Evolutionary conservation across 1,140 invertebrate species (phyloP).

Genomic region (Apis dorsata): DNA sequence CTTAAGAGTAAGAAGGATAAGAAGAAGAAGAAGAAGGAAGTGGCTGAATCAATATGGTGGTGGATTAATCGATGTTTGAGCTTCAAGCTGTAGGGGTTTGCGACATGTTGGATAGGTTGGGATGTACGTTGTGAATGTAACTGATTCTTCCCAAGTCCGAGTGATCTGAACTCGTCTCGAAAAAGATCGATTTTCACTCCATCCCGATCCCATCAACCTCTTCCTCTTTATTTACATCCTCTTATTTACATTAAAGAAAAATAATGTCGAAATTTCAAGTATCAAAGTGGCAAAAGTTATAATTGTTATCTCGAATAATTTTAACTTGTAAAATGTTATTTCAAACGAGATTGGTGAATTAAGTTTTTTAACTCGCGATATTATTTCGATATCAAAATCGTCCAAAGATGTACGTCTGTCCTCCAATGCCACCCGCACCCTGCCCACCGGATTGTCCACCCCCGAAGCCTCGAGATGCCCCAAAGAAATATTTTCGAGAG

Average conservation of each 20-base stretch:
- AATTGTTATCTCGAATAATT: no score
- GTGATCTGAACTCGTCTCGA: neutral
- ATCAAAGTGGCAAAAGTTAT: no score
- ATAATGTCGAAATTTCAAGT: conserved; percentile 15
- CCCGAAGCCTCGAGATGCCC: neutral
- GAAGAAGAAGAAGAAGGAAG: neutral
- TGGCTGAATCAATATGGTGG: neutral
- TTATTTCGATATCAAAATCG: neutral
- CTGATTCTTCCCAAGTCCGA: neutral
- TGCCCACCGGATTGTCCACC: conserved; percentile 17
- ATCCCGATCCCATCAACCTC: neutral
- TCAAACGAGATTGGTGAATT: no score
- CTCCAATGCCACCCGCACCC: conserved; percentile 42
- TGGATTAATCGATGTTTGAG: neutral
- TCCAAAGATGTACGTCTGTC: conserved; percentile 44
- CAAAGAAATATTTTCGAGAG: conserved; percentile 70
- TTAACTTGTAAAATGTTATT: no score
- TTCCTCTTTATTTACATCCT: no score
- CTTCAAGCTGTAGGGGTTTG: neutral
- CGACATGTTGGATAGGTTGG: conserved; percentile 25
- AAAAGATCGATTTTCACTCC: neutral
- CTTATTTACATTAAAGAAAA: neutral
- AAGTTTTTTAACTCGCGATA: neutral
- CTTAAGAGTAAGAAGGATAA: neutral
- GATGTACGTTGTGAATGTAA: neutral